Evolutionary conservation across 53 echinoderm and acorn worm species (phyloP), one percentile per base, ranked within the genome.

Genomic region (Holothuria leucospilota): DNA sequence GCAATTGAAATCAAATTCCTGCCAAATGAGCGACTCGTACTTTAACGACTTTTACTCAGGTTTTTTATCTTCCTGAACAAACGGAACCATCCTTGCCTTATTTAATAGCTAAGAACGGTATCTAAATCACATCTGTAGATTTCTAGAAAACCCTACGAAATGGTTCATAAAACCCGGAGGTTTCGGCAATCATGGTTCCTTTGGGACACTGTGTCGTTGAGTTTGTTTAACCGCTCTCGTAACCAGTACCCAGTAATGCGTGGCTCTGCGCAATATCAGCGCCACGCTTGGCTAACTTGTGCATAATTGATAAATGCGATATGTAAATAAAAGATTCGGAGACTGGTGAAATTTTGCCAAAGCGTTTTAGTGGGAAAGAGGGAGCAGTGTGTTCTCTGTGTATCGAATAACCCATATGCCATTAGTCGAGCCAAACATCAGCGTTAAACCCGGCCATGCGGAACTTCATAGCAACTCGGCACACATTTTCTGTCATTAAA

Each of bases 271-370:
- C 61, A 80, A 80, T 80, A 61, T 80, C 80, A 80, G 80, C 80
- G 80, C 80, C 61, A 80, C 80, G 80, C 80, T 28, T 80, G 59
- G 80, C 80, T 60, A 61, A 80, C 80, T 80, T 38, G 80, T 80
- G 80, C 80, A 80, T 80, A 80, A 80, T 80, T 80, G 80, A 80
- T 80, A 80, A 80, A 80, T 80, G 80, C 34, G 80, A 59, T 80
- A 80, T 80, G 80, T 80, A 80, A 80, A 80, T 80, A 80, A 80
- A 62, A 27, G 61, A 80, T 60, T 20, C 38, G 30, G 8, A 80
- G 80, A 60, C 80, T 80, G 80, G 80, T 60, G 59, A 80, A 80
- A 29, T 38, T 59, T 58, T 39, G 80, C 56, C 56, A 56, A 39
- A 73, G 46, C 18, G 80, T 53, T 29, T 80, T 38, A 80, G 60